These are phyloP conservation scores for Siniperca chuatsi DNA, from an alignment of 2,113 vertebrate genomes.

Conservation along the genomic window DNA sequence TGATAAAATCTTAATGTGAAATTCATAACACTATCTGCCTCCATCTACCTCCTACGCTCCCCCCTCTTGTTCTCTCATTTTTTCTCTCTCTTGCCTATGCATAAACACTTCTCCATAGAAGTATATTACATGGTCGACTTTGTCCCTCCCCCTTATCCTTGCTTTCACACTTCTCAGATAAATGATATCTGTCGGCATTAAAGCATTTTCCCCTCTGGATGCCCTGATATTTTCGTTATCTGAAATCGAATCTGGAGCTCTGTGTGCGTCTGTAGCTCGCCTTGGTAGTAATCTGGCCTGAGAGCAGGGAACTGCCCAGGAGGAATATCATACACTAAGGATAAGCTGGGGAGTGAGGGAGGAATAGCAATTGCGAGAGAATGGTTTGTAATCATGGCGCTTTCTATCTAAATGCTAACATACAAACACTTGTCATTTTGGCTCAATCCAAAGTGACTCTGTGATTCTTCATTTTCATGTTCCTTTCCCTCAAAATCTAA, in stretches of 20 bases:
- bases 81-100: constrained; percentile 54
- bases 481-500: constrained; percentile 53
- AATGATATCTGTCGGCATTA: constrained; percentile 75
- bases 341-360: constrained; percentile 47
- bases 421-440: constrained; percentile 44
- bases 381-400: constrained; percentile 52
- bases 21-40: constrained; percentile 75
- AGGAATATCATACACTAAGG: constrained; percentile 73
- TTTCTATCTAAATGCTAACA: constrained; percentile 59
- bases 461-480: constrained; percentile 47
- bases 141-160: constrained; percentile 64
- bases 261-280: constrained; percentile 56
- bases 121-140: constrained; percentile 65
- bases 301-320: constrained; percentile 69
- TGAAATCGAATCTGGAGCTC: constrained; percentile 79
- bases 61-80: constrained; percentile 57
- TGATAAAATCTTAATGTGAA: constrained; percentile 78
- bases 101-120: constrained; percentile 59
- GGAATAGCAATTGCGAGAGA: constrained; percentile 67
- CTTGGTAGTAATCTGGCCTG: constrained; percentile 75
- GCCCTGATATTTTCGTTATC: constrained; percentile 79
- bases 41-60: constrained; percentile 66
- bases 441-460: constrained; percentile 24
- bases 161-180: constrained; percentile 72
- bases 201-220: constrained; percentile 72